Conservation (phyloP, 2,113 vertebrate species). For the Martes martes region DNA sequence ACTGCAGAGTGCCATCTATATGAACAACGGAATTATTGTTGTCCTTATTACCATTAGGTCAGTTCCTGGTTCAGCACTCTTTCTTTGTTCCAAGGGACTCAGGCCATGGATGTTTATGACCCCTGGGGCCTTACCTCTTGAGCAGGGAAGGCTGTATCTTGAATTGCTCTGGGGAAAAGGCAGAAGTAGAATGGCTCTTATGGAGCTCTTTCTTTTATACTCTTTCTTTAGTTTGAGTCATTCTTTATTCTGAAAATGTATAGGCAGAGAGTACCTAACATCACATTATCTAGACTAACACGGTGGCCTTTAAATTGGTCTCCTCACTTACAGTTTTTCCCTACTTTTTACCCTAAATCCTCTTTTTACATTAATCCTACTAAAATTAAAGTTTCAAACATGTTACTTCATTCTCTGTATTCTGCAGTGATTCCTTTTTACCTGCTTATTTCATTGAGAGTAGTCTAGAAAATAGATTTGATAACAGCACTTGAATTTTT, state of each 20-base stretch:
- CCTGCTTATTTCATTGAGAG: not conserved
- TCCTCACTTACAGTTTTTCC: not conserved
- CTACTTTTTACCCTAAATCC: not conserved
- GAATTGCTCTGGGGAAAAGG: not conserved
- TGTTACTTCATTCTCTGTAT: not conserved
- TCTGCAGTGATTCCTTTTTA: not conserved
- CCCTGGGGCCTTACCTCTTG: not conserved
- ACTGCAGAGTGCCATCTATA: not conserved
- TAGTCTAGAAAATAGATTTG: not conserved
- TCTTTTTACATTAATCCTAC: not conserved
- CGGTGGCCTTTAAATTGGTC: not conserved
- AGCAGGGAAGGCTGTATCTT: not conserved
- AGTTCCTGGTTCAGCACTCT: not conserved
- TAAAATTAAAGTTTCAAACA: not conserved
- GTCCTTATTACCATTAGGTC: not conserved
- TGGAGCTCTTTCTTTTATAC: not conserved
- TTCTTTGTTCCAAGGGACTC: not conserved
- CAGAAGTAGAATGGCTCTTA: not conserved
- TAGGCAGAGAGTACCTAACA: not conserved
- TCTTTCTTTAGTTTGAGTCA: not conserved
- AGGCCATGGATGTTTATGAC: not conserved
- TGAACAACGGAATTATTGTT: not conserved
- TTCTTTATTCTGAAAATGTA: not conserved
- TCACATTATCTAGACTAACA: not conserved
- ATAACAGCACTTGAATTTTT: not conserved